These are phyloP conservation scores for Raja brachyura DNA, from an alignment of 2,113 vertebrate genomes.

Conservation along the genomic window DNA sequence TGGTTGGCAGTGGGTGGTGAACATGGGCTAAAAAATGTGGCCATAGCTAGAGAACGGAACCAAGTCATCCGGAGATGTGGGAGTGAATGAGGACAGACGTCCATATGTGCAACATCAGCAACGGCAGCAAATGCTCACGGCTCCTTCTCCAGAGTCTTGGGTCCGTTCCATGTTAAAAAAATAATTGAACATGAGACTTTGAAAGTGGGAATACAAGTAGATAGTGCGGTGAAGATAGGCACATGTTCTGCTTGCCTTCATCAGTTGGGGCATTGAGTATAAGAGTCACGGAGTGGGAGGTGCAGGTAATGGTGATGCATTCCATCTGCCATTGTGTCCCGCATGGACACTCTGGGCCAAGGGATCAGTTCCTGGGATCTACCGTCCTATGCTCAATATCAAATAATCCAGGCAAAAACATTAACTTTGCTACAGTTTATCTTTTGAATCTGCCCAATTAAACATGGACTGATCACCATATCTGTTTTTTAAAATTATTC, in stretches of 20 bases:
- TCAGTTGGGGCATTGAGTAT: too few relatives aligned
- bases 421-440: not conserved
- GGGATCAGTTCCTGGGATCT: too few relatives aligned
- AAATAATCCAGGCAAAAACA: not conserved
- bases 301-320: too few relatives aligned
- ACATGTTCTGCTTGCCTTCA: too few relatives aligned
- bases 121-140: not conserved
- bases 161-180: not conserved
- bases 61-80: not conserved
- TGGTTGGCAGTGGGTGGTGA: not conserved
- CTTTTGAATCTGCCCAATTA: not conserved
- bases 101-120: too few relatives aligned
- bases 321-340: too few relatives aligned
- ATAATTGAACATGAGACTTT: not conserved
- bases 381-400: too few relatives aligned
- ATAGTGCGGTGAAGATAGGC: too few relatives aligned
- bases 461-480: not conserved
- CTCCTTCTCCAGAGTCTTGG: not conserved
- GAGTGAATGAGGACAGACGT: not conserved
- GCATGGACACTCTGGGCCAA: too few relatives aligned
- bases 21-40: not conserved
- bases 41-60: not conserved
- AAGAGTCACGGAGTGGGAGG: too few relatives aligned
- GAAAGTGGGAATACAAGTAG: too few relatives aligned
- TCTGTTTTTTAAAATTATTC: slow-evolving; percentile 4